Conservation (phyloP, 2,888 invertebrate species). For the Petrolisthes manimaculis region DNA sequence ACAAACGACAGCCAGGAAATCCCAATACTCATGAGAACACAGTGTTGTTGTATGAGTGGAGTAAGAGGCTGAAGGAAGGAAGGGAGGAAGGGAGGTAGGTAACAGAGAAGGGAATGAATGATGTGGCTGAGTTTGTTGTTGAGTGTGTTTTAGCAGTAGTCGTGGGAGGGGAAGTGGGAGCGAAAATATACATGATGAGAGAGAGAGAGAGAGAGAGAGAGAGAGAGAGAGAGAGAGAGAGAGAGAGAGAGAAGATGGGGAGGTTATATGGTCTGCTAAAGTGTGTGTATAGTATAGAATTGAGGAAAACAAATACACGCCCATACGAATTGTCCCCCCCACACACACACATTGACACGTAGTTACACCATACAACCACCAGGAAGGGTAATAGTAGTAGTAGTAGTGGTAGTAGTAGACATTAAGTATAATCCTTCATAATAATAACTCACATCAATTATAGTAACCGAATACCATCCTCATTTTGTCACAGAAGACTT, state of each 20-base stretch:
- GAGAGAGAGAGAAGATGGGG: neutral
- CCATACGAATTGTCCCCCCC: neutral
- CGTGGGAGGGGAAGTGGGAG: neutral
- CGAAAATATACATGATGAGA: neutral
- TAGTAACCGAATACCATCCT: no score
- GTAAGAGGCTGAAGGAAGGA: neutral
- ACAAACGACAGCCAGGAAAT: no score
- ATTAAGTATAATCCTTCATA: no score
- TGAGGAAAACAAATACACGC: neutral
- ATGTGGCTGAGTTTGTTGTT: neutral
- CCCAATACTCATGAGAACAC: no score
- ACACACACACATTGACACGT: neutral
- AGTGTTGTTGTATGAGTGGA: neutral
- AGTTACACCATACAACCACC: neutral
- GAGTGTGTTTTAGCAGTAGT: neutral
- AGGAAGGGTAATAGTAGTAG: neutral
- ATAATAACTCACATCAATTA: no score
- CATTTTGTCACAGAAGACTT: no score
- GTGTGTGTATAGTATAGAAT: no score
- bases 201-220: conserved; percentile 14
- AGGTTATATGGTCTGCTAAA: neutral
- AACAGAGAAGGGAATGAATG: neutral
- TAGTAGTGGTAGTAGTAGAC: no score
- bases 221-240: conserved; percentile 6
- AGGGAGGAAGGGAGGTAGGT: neutral